These are phyloP conservation scores for Drosophila orosa DNA, from an alignment of 1,140 invertebrate genomes.

Conservation along the genomic window DNA sequence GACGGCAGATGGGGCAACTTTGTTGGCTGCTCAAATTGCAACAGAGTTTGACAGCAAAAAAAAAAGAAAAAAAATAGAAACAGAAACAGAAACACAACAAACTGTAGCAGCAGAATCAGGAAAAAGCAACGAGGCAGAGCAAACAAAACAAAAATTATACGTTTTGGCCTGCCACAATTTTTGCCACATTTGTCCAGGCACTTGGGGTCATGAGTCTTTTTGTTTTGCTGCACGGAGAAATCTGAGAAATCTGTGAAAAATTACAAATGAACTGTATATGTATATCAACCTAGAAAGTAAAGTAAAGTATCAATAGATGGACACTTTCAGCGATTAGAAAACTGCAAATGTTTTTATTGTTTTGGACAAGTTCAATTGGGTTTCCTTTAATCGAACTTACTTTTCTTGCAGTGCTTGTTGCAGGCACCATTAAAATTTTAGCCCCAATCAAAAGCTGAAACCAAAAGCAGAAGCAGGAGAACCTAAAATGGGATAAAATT, in stretches of 20 bases:
- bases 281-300: no score
- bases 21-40: conserved; percentile 48
- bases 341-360: no score
- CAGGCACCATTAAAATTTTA: conserved; percentile 45
- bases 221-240: neutral
- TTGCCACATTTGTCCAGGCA: conserved; percentile 23
- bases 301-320: no score
- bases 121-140: neutral
- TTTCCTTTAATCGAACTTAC: neutral
- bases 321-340: no score
- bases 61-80: neutral
- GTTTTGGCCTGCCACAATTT: conserved; percentile 19
- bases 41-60: conserved; percentile 48
- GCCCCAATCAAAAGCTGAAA: conserved; percentile 25
- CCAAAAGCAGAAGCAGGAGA: neutral
- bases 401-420: conserved; percentile 2
- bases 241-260: no score
- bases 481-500: conserved; percentile 26
- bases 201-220: no score
- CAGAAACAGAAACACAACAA: neutral
- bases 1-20: conserved; percentile 28
- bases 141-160: conserved; percentile 25
- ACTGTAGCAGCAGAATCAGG: no score
- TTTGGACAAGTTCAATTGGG: no score
- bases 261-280: no score